Percentiles rank a stretch among this genome's conserved stretches.
These are phyloP conservation scores for Anthophora plumipes DNA, from an alignment of 2,888 invertebrate genomes.

Conservation along the genomic window DNA sequence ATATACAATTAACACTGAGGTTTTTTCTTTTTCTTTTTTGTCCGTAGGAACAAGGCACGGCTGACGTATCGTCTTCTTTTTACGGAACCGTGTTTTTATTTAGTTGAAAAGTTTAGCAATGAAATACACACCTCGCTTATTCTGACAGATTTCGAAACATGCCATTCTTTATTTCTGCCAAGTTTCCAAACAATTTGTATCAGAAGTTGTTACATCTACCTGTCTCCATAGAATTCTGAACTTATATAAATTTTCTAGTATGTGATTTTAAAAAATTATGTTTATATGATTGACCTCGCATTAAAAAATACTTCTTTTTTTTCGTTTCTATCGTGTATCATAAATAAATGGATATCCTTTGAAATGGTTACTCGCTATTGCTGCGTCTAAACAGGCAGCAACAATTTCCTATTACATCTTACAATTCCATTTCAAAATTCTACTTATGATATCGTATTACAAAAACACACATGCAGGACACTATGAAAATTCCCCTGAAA, in stretches of 20 bases:
- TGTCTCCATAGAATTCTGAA: constrained; percentile 57
- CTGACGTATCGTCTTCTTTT: constrained; percentile 69
- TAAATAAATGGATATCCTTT: constrained; percentile 62
- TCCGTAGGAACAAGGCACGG: constrained; percentile 79
- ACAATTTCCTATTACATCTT: constrained; percentile 45
- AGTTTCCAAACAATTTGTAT: constrained; percentile 48
- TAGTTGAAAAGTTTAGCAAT: constrained; percentile 39
- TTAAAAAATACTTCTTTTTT: constrained; percentile 65
- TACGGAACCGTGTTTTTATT: constrained; percentile 51
- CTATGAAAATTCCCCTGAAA: constrained; percentile 49
- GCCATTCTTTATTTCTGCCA: constrained; percentile 43
- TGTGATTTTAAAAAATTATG: constrained; percentile 65
- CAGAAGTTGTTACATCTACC: constrained; percentile 46
- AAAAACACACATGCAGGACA: constrained; percentile 59
- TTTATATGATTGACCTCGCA: constrained; percentile 60
- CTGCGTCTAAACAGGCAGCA: constrained; percentile 39
- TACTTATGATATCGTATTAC: constrained; percentile 53
- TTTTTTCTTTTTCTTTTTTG: too few relatives aligned
- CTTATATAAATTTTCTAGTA: constrained; percentile 64
- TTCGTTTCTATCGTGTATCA: constrained; percentile 59
- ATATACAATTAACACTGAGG: constrained; percentile 65
- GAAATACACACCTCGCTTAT: constrained; percentile 45
- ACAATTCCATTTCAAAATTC: constrained; percentile 58
- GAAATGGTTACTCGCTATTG: constrained; percentile 45
- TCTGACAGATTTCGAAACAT: constrained; percentile 35